Evolutionary conservation across 2,113 vertebrate genomes (phyloP).

Genomic region (Chaetops frenatus): DNA sequence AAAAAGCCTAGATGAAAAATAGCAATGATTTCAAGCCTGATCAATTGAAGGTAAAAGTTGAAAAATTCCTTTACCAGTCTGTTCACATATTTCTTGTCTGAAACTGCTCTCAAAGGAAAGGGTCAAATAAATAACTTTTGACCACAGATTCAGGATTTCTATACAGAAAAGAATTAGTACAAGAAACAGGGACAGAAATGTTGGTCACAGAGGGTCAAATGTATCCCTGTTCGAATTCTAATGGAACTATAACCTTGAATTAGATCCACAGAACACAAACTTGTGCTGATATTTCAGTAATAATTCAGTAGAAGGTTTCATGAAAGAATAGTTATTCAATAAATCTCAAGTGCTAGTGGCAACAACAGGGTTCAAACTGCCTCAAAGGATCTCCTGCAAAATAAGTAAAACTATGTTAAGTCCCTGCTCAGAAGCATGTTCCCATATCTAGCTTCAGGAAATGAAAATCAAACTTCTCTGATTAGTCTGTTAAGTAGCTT

Average conservation of each 20-base stretch:
- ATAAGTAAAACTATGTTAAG: not conserved
- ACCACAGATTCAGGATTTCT: not conserved
- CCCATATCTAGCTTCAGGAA: not conserved
- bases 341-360: not conserved
- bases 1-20: not conserved
- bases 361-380: not conserved
- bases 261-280: constrained; percentile 2
- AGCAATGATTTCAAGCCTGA: not conserved
- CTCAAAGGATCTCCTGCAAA: not conserved
- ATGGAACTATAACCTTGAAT: constrained; percentile 22
- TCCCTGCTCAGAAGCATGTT: not conserved
- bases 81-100: not conserved
- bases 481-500: not conserved
- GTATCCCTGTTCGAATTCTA: not conserved
- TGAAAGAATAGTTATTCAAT: not conserved
- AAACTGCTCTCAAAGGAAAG: constrained; percentile 34
- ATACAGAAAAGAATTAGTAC: not conserved
- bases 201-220: not conserved
- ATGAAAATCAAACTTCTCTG: not conserved
- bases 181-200: not conserved
- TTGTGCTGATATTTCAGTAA: constrained; percentile 4
- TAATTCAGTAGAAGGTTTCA: not conserved
- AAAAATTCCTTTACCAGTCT: constrained; percentile 3
- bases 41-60: not conserved
- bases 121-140: constrained; percentile 21